Percentiles rank a stretch among this genome's conserved stretches.
Conservation (phyloP, 2,888 invertebrate genomes). For the Parelbella ahira region DNA sequence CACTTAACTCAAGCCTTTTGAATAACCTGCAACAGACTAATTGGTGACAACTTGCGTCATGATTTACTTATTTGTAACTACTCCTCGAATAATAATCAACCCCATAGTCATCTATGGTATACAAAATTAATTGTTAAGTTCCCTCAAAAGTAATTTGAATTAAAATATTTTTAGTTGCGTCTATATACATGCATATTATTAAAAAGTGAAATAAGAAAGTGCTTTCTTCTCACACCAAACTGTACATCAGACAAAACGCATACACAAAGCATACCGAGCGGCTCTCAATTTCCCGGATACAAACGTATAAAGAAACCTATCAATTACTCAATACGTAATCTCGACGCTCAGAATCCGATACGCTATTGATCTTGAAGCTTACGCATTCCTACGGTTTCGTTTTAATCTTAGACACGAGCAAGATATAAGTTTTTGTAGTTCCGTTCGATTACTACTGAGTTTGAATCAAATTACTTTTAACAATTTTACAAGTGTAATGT, state of each 20-base stretch:
- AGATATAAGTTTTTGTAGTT: constrained; percentile 1
- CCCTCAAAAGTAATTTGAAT: too few species aligned
- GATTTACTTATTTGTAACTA: too few species aligned
- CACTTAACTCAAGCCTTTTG: too few species aligned
- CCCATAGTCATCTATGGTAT: too few species aligned
- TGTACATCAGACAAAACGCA: constrained; percentile 9
- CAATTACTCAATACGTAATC: constrained; percentile 24
- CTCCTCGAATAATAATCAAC: too few species aligned
- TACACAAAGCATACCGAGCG: constrained; percentile 9
- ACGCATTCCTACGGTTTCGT: constrained; percentile 22
- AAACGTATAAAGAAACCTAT: constrained; percentile 22
- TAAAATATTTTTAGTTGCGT: too few species aligned
- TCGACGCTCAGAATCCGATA: constrained; percentile 21
- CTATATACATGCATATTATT: not conserved
- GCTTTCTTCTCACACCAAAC: constrained; percentile 1
- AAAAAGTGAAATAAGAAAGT: constrained; percentile 3
- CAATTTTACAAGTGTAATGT: too few species aligned
- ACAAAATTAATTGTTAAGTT: too few species aligned
- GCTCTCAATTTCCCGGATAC: constrained; percentile 22
- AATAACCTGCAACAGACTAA: too few species aligned
- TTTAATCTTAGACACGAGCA: constrained; percentile 9
- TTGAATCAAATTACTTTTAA: too few species aligned
- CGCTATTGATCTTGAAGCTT: constrained; percentile 21
- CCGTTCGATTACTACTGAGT: too few species aligned
- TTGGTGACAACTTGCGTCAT: too few species aligned